Base-by-base conservation (phyloP, 2,888 invertebrate species). In the Trilocha varians region DNA sequence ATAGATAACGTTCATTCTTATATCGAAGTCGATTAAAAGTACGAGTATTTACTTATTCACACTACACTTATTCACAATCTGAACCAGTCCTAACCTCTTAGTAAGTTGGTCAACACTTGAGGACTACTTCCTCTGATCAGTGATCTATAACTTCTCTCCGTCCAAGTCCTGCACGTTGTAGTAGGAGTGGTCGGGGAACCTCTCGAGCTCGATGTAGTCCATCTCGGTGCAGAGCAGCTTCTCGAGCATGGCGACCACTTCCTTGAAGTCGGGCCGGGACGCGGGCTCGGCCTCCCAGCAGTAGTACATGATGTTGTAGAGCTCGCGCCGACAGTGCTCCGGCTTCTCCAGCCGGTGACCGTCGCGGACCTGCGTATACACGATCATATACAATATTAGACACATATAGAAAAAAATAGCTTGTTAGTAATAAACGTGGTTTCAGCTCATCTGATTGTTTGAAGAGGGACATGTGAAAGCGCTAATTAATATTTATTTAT, bases 231-330 rank as follows among this genome's bases (percentile, higher is more conserved):
- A 90, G 41, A 98, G 83, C 13, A 98, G 86, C 49, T 92, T 91
- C 69, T 96, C 96, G 39, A 97, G 82, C 69, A 95, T 88, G 41
- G 89, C 87, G 2, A 94, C 92, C 14, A 96, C 90, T 71, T 97
- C 96, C 1, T 88, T 87, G 75, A 98, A 98, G 37, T 91, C 89
- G 0, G 97, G 97, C 44, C 98, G 79, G 47, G 92, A 89, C n/a
- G 90, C 89, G 0, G 95, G 89, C 57, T 94, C 92, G 11, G 93
- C 91, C 49, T 95, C 93, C 98, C 98, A 98, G 71, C 97, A 98
- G 70, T 96, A 96, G 70, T 93, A 96, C 97, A 97, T 97, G 41
- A 97, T 94, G 61, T 96, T 95, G 79, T 96, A 97, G 1, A 97
- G 87, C 69, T 97, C 96, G 5, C 97, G 88, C 38, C 96, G 91